Conservation (phyloP, 2,113 vertebrate species). For the Pelecanus crispus region DNA sequence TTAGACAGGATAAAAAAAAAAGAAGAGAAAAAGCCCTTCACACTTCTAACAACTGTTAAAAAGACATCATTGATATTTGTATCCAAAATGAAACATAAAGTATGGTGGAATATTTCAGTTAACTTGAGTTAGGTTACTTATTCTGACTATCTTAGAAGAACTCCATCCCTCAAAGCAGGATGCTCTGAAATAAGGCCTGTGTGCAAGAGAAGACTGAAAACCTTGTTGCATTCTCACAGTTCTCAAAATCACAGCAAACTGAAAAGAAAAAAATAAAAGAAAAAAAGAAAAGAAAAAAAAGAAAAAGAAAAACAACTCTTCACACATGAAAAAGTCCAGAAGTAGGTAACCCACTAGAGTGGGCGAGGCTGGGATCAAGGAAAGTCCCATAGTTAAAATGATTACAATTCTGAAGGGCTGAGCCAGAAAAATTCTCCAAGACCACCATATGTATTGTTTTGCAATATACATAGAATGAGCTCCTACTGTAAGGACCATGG, state of each 20-base stretch:
- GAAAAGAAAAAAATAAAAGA: background rate
- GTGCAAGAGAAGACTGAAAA: background rate
- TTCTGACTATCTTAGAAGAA: background rate
- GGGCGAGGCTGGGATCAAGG: background rate
- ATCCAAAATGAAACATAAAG: background rate
- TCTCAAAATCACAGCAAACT: background rate
- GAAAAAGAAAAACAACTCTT: background rate
- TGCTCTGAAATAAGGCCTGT: background rate
- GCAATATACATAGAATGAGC: background rate
- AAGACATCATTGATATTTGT: accelerated
- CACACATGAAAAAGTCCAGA: background rate
- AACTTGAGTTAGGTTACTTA: background rate
- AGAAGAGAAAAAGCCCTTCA: background rate
- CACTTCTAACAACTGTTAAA: background rate
- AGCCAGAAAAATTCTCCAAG: background rate
- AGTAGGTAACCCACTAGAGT: background rate
- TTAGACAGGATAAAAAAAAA: background rate
- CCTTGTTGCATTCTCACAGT: background rate
- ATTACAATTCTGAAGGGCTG: background rate
- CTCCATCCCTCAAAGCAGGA: background rate
- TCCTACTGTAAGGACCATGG: background rate
- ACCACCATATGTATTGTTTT: background rate
- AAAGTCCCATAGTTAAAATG: background rate
- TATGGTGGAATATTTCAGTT: background rate
- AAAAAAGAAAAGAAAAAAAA: background rate